A percentile compares a stretch with the other conserved stretches of the same genome.
These are phyloP conservation scores for Tuta absoluta DNA, from an alignment of 2,888 invertebrate genomes.

Conservation along the genomic window DNA sequence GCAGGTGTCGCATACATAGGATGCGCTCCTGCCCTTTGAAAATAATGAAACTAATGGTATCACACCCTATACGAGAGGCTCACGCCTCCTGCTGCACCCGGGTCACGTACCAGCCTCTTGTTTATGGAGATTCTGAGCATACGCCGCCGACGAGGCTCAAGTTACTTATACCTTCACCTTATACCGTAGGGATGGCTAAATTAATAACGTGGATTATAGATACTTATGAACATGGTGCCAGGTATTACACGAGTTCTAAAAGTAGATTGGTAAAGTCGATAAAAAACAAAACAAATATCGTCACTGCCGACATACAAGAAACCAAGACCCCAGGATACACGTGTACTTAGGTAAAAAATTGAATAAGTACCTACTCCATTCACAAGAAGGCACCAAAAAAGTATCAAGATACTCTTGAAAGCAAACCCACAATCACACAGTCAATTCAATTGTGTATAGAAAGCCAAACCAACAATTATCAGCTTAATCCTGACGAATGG, in stretches of 20 bases:
- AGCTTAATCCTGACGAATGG: conserved; percentile 18
- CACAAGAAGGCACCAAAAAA: neutral
- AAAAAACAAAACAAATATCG: no score
- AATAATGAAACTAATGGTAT: no score
- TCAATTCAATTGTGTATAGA: neutral
- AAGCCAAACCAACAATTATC: conserved; percentile 7
- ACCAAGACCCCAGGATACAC: no score
- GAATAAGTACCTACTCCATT: neutral
- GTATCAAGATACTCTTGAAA: neutral
- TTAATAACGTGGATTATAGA: no score
- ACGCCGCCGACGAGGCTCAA: conserved; percentile 24
- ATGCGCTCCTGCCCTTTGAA: no score
- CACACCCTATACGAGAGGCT: neutral
- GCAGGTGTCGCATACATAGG: no score
- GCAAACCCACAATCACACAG: neutral
- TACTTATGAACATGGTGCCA: no score
- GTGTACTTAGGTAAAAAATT: no score
- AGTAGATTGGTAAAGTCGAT: no score
- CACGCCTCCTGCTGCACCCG: conserved; percentile 6
- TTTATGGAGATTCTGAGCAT: conserved; percentile 27
- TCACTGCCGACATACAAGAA: no score
- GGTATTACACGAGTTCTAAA: no score
- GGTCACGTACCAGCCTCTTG: conserved; percentile 8
- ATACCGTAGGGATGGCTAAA: neutral
- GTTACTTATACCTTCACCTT: neutral